Percentiles rank a stretch among this genome's conserved stretches.
phyloP scores from a whole-genome alignment of 2,797 vertebrate species.

The Emys orbicularis region DNA sequence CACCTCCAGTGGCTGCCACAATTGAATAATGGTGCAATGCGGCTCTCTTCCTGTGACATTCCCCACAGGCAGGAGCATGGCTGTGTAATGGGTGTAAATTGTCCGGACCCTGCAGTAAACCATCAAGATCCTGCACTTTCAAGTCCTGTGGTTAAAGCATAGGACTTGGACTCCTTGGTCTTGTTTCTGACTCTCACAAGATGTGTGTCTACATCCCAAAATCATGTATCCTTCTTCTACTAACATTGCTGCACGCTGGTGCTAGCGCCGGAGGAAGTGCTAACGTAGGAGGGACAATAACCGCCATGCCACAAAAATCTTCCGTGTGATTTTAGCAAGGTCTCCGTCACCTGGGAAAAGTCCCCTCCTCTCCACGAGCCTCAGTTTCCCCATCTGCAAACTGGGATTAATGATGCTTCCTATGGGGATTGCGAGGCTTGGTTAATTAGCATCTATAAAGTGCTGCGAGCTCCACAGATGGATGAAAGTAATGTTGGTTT shows the following conservation, averaged over 20 bases:
- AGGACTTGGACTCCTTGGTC: conserved; percentile 44
- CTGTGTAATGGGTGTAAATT: conserved; percentile 65
- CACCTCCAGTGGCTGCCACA: conserved; percentile 27
- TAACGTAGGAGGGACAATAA: rapidly evolving
- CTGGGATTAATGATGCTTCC: neutral
- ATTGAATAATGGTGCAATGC: neutral
- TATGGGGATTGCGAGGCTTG: neutral
- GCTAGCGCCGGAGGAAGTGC: rapidly evolving
- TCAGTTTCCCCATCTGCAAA: neutral
- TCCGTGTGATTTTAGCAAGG: neutral
- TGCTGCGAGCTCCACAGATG: neutral
- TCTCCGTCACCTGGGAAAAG: neutral
- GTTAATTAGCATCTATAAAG: neutral
- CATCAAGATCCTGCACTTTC: conserved; percentile 61
- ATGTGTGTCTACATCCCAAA: conserved; percentile 13
- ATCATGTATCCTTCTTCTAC: neutral
- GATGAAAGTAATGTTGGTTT: neutral
- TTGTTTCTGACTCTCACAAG: neutral
- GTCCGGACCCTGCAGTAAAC: conserved; percentile 18
- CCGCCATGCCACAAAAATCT: neutral
- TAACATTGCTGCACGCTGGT: neutral
- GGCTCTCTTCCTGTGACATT: neutral
- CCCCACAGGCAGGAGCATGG: neutral
- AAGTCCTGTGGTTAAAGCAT: conserved; percentile 53
- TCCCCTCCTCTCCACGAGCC: neutral